phyloP scores from a whole-genome alignment of 2,888 invertebrate genomes.

The Trachelus stipa region DNA sequence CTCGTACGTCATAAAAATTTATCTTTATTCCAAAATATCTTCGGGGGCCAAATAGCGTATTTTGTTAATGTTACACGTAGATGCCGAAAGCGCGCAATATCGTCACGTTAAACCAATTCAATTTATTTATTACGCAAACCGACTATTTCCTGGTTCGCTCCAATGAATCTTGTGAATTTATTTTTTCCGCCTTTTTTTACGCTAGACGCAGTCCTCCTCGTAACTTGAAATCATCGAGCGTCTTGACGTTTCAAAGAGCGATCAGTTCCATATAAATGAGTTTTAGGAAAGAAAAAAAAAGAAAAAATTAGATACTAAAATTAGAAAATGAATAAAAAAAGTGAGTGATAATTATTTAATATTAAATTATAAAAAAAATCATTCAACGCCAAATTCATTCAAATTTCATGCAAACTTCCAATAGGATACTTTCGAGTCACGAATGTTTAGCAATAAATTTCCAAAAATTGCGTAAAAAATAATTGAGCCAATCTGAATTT shows the following conservation, averaged over 20 bases:
- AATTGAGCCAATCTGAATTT: no score
- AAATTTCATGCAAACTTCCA: no score
- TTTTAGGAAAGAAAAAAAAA: not conserved
- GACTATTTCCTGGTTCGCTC: not conserved
- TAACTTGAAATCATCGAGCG: no score
- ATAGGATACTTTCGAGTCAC: no score
- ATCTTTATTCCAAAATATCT: conserved; percentile 34
- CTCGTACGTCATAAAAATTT: conserved; percentile 39
- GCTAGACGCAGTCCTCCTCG: not conserved
- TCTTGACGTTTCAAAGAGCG: no score
- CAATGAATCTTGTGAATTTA: conserved; percentile 2
- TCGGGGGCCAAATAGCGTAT: conserved; percentile 2
- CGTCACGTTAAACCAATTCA: not conserved
- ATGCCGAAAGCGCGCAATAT: not conserved
- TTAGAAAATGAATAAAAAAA: no score
- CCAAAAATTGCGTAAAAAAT: no score
- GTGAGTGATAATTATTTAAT: no score
- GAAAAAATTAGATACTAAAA: no score
- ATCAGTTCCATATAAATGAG: not conserved
- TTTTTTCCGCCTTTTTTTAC: not conserved
- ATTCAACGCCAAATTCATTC: no score
- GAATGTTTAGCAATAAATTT: no score
- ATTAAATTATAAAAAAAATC: no score
- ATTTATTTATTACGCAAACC: not conserved
- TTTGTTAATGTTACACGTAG: not conserved